Evolutionary conservation across 2,888 invertebrate species (phyloP).

Genomic region (Clanis bilineata): DNA sequence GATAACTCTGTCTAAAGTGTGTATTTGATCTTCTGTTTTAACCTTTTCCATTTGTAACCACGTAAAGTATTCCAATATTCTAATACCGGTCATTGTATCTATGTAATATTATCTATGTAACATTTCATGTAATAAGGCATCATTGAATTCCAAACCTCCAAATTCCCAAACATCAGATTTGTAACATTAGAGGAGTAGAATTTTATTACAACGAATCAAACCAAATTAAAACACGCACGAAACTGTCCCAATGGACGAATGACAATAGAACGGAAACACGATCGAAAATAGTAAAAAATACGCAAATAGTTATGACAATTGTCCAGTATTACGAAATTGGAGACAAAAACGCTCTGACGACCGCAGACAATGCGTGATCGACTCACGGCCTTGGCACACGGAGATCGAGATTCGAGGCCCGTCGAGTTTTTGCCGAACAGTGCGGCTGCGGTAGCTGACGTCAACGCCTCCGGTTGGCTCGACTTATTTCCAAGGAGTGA

Average conservation of each 20-base stretch:
- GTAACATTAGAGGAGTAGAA: too few relatives aligned
- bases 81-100: too few relatives aligned
- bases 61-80: too few relatives aligned
- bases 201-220: background rate
- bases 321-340: slow-evolving; percentile 36
- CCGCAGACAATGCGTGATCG: slow-evolving; percentile 47
- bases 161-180: too few relatives aligned
- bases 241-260: background rate
- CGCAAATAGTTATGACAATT: slow-evolving; percentile 16
- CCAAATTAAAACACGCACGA: background rate
- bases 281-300: slow-evolving; percentile 14
- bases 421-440: slow-evolving; percentile 43
- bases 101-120: too few relatives aligned
- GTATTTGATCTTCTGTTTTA: too few relatives aligned
- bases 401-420: slow-evolving; percentile 51
- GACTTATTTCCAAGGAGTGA: slow-evolving; percentile 30
- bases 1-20: too few relatives aligned
- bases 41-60: too few relatives aligned
- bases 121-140: too few relatives aligned
- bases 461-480: slow-evolving; percentile 26
- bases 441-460: slow-evolving; percentile 36
- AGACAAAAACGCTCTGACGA: slow-evolving; percentile 31
- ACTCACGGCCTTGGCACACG: slow-evolving; percentile 48
- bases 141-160: too few relatives aligned
- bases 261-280: slow-evolving; percentile 18